A percentile compares a stretch with the other conserved stretches of the same genome.
These are phyloP conservation scores for Drosophila pseudoobscura DNA, from an alignment of 1,140 invertebrate species.

Conservation along the genomic window DNA sequence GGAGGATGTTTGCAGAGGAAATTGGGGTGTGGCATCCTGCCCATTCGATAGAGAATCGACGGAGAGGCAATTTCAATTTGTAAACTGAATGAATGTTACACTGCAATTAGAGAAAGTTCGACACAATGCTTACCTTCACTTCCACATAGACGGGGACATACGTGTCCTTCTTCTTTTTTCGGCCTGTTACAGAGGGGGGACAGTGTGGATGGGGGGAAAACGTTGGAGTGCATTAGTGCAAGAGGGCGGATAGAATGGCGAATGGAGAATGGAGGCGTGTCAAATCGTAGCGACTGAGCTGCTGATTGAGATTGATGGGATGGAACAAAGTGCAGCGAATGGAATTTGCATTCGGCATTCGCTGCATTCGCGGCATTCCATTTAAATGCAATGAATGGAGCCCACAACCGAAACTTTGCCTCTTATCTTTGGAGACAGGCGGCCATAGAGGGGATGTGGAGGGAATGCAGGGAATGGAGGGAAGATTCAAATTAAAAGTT, in stretches of 20 bases:
- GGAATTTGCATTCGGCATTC: slow-evolving; percentile 50
- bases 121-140: slow-evolving; percentile 68
- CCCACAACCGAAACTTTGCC: slow-evolving; percentile 52
- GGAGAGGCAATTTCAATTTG: slow-evolving; percentile 18
- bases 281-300: slow-evolving; percentile 26
- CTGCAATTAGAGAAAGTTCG: slow-evolving; percentile 1
- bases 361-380: slow-evolving; percentile 30
- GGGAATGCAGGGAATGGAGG: slow-evolving; percentile 14
- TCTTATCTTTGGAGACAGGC: slow-evolving; percentile 57
- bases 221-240: slow-evolving; percentile 39
- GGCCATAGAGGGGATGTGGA: slow-evolving; percentile 19
- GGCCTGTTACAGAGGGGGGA: slow-evolving; percentile 30
- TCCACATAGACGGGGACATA: slow-evolving; percentile 75
- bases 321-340: slow-evolving; percentile 34
- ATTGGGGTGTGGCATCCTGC: too few relatives aligned
- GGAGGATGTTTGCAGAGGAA: too few relatives aligned
- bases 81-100: neutral
- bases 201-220: slow-evolving; percentile 4
- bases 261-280: slow-evolving; percentile 44
- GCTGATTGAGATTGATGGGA: slow-evolving; percentile 64
- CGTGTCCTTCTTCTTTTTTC: slow-evolving; percentile 50
- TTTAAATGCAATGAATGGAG: slow-evolving; percentile 76
- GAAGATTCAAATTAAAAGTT: slow-evolving; percentile 76
- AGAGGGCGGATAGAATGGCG: slow-evolving; percentile 3
- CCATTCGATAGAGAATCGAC: neutral